phyloP scores from a whole-genome alignment of 2,888 invertebrate genomes.

The Lottia scabra region DNA sequence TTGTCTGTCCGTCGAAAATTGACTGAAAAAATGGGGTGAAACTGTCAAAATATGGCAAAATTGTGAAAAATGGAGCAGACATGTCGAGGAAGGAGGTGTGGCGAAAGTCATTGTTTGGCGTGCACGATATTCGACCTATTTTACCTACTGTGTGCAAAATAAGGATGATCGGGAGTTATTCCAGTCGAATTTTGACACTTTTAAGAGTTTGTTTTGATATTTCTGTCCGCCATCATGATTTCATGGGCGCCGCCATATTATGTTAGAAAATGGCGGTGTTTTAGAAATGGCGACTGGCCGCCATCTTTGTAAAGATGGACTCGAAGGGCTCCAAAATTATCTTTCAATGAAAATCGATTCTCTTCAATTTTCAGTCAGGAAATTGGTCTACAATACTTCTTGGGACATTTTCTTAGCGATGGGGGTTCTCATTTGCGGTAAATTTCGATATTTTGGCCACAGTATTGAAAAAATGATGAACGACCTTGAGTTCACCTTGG shows the following conservation, averaged over 20 bases:
- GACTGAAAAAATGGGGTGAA: background rate
- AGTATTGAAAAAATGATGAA: background rate
- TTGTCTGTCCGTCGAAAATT: background rate
- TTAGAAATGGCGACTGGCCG: slow-evolving; percentile 71
- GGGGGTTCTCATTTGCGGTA: background rate
- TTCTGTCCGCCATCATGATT: slow-evolving; percentile 72
- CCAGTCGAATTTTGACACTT: slow-evolving; percentile 2
- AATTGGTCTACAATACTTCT: too few species aligned
- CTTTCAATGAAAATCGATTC: background rate
- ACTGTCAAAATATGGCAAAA: slow-evolving; percentile 1
- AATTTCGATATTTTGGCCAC: background rate
- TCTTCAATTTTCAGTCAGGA: background rate
- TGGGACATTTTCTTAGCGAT: too few species aligned
- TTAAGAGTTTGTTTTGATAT: slow-evolving; percentile 64
- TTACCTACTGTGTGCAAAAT: background rate
- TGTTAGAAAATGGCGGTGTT: slow-evolving; percentile 73
- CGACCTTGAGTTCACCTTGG: slow-evolving; percentile 7
- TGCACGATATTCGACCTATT: background rate
- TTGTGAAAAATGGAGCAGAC: background rate
- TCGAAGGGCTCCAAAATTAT: slow-evolving; percentile 9
- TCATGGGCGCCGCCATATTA: slow-evolving; percentile 77
- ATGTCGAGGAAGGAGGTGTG: background rate
- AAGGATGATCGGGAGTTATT: too few species aligned
- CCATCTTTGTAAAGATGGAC: slow-evolving; percentile 59
- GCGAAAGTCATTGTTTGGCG: slow-evolving; percentile 2